Evolutionary conservation across 2,113 vertebrate species (phyloP), one percentile per base, ranked within the genome.

Genomic region (Lanius collurio): DNA sequence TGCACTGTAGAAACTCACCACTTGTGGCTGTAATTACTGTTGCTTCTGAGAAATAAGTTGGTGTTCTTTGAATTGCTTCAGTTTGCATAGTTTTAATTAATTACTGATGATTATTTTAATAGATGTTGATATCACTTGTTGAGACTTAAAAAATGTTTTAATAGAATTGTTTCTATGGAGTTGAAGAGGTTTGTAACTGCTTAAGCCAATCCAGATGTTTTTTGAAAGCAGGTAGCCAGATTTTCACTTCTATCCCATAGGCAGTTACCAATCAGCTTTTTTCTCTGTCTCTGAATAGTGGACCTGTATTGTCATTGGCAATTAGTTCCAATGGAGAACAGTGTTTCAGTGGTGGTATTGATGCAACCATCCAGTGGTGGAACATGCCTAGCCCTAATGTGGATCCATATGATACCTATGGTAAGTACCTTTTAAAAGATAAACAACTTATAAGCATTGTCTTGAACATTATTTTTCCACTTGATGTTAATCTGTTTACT

Each of bases 351-450:
- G 99, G 99, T 90, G 99, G 99, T 82, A 97, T 99, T 77, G 99
- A 99, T 97, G 98, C 99, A 69, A 99, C 99, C 90, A 99, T 99
- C 96, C 99, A 99, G 97, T 99, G 99, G 98, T 99, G 99, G 99
- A 99, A 99, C 96, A 99, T 99, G 98, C 99, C 99, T 90, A 98
- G 99, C 95, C 99, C 99, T 56, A 99, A 98, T 7, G 99, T 99
- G 63, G 99, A 99, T 98, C 99, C 99, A 13, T 99, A 99, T 96
- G 99, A 99, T 96, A 99, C 99, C 71, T 99, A 99, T 71, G 99
- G 99, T 99, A 96, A 96, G 97, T 80, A 65, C 35, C 44, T 68
- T 82, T 49, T 35, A 28, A 92, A 88, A 67, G 35, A 27, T 41
- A 50, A 83, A 39, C 15, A 74, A 4, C 12, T 50, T 33, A 7